Percentiles rank a stretch among this genome's conserved stretches.
Conservation (phyloP, 2,888 invertebrate species). For the Tortricodes alternella region DNA sequence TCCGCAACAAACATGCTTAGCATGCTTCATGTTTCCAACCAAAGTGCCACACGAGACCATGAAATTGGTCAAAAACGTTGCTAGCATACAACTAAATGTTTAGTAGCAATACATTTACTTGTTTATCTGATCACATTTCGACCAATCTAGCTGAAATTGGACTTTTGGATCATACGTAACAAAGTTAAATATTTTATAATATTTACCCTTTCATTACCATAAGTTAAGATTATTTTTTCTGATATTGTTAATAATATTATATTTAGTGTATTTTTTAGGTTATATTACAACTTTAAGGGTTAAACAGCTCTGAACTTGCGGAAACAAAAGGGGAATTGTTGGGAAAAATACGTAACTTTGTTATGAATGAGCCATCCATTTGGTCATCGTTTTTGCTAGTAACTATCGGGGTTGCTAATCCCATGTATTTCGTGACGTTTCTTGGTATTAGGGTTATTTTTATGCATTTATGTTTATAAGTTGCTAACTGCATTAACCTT, state of each 20-base stretch:
- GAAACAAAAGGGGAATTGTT: neutral
- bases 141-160: neutral
- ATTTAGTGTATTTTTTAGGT: neutral
- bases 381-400: constrained; percentile 51
- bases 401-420: constrained; percentile 63
- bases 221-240: constrained; percentile 10
- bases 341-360: neutral
- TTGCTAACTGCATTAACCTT: constrained; percentile 15
- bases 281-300: neutral
- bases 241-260: too few species aligned
- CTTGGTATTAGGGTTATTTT: neutral
- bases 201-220: neutral
- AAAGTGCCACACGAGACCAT: constrained; percentile 61
- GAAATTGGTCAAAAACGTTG: constrained; percentile 42
- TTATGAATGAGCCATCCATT: neutral
- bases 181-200: neutral
- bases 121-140: neutral
- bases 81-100: constrained; percentile 47
- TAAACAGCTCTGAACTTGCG: neutral
- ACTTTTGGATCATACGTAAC: neutral
- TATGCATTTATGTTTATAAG: constrained; percentile 10
- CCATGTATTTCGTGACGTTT: constrained; percentile 22
- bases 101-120: neutral
- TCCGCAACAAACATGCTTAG: constrained; percentile 39
- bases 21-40: constrained; percentile 48